Percentiles rank a stretch among this genome's conserved stretches.
These are phyloP conservation scores for Calliopum simillimum DNA, from an alignment of 2,888 invertebrate genomes.

Conservation along the genomic window DNA sequence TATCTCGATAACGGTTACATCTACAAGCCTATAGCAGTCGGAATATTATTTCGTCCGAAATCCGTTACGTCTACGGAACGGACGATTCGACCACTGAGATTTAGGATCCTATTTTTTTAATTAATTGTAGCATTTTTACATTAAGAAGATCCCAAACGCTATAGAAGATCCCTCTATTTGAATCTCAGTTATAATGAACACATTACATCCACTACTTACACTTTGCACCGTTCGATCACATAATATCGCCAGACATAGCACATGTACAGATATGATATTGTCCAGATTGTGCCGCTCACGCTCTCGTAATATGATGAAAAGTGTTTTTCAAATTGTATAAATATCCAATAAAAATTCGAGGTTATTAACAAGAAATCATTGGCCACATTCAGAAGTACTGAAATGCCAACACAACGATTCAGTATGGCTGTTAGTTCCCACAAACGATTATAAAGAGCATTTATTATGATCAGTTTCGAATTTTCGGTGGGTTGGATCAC, in stretches of 20 bases:
- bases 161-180: too few species aligned
- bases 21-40: too few species aligned
- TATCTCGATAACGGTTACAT: too few species aligned
- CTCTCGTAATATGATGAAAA: constrained; percentile 49
- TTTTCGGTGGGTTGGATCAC: constrained; percentile 31
- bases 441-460: constrained; percentile 61
- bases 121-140: too few species aligned
- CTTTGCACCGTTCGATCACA: constrained; percentile 60
- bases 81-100: too few species aligned
- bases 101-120: too few species aligned
- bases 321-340: constrained; percentile 57
- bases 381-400: constrained; percentile 61
- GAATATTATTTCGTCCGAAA: too few species aligned
- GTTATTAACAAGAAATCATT: constrained; percentile 65
- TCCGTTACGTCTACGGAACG: too few species aligned
- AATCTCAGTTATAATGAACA: too few species aligned
- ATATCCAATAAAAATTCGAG: constrained; percentile 64
- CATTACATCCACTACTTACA: too few species aligned
- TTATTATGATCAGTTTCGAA: constrained; percentile 53
- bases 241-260: constrained; percentile 56
- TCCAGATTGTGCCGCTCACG: constrained; percentile 57
- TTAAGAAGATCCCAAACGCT: too few species aligned
- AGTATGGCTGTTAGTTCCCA: constrained; percentile 57
- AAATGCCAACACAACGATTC: constrained; percentile 61
- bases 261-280: constrained; percentile 59